phyloP scores from a whole-genome alignment of 2,888 invertebrate genomes.

The Eumerus sabulonum region DNA sequence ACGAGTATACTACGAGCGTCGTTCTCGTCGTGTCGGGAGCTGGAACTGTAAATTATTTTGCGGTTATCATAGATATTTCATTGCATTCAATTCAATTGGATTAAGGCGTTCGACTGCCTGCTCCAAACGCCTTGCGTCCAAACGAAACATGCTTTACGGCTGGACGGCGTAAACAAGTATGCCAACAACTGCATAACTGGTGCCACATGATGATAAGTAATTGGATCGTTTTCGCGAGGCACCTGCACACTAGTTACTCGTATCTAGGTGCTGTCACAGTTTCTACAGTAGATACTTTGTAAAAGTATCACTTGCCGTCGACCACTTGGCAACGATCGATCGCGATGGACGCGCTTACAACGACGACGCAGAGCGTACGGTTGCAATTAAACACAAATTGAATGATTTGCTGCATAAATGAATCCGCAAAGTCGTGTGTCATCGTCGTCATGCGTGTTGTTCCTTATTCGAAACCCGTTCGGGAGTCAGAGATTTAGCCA shows the following conservation, averaged over 20 bases:
- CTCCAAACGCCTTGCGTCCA: constrained; percentile 38
- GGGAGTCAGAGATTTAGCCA: too few relatives aligned
- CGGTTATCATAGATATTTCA: constrained; percentile 46
- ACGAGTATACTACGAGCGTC: constrained; percentile 41
- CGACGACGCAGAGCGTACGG: constrained; percentile 29
- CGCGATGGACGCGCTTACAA: not conserved
- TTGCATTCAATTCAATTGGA: constrained; percentile 53
- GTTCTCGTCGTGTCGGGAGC: constrained; percentile 6
- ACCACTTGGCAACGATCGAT: not conserved
- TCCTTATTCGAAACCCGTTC: constrained; percentile 34
- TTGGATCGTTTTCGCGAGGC: constrained; percentile 63
- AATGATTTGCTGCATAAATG: constrained; percentile 67
- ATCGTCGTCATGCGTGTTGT: constrained; percentile 33
- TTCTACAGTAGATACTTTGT: constrained; percentile 28
- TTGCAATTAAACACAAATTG: constrained; percentile 69
- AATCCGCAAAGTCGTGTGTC: constrained; percentile 62
- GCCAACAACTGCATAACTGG: constrained; percentile 56
- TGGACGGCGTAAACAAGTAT: constrained; percentile 35
- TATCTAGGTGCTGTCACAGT: constrained; percentile 41
- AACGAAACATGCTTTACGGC: constrained; percentile 11
- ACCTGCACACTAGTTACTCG: too few relatives aligned
- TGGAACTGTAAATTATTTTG: constrained; percentile 53
- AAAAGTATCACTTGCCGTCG: constrained; percentile 38
- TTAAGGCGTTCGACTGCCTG: constrained; percentile 53
- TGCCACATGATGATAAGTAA: constrained; percentile 54